Base-by-base conservation (phyloP, 2,888 invertebrate species). In the Drosophila nigricruria region DNA sequence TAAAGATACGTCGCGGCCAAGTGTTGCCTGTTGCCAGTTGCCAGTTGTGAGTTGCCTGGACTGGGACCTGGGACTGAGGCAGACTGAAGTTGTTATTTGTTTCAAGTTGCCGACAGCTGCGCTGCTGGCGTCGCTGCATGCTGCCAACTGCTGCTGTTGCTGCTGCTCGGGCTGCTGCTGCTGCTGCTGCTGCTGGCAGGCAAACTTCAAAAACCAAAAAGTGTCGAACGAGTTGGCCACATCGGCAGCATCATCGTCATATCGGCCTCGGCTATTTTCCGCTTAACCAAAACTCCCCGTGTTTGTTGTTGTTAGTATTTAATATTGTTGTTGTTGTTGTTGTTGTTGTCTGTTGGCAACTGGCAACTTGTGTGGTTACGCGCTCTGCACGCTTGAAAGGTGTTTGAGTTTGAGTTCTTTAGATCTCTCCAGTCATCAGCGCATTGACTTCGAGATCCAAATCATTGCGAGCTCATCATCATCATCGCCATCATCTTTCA, bases 321-420 rank as follows among this genome's bases (percentile, higher is more conserved):
- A 38, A 18, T 53, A 56, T 38, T 70, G 65, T 36, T 74, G 65
- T 52, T 75, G 58, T 43, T 73, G 45, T 25, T 72, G 65, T 10
- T 72, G 64, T 10, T 73, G 66, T 30, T 73, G 60, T 23, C 77
- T 77, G 68, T 57, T 74, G 77, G 60, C 68, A 73, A 80, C 65
- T 76, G 80, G 86, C 84, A 85, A 85, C 85, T 85, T 85, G 85
- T 85, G 85, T 83, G 85, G 88, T 79, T 82, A 82, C 81, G 82
- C 82, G 80, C 73, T 77, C 70, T 72, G 71, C 73, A 77, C 83
- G 81, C 81, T 82, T 85, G 89, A 85, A 88, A 88, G 87, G 89
- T 88, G 85, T 85, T 85, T 85, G 84, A 87, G 84, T 87, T 84
- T 84, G 87, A 84, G 84, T 87, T 85, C 88, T 85, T 85, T 85